A percentile compares a stretch with the other conserved stretches of the same genome.
Conservation (phyloP, 2,888 invertebrate species). For the Drosophila emarginata region DNA sequence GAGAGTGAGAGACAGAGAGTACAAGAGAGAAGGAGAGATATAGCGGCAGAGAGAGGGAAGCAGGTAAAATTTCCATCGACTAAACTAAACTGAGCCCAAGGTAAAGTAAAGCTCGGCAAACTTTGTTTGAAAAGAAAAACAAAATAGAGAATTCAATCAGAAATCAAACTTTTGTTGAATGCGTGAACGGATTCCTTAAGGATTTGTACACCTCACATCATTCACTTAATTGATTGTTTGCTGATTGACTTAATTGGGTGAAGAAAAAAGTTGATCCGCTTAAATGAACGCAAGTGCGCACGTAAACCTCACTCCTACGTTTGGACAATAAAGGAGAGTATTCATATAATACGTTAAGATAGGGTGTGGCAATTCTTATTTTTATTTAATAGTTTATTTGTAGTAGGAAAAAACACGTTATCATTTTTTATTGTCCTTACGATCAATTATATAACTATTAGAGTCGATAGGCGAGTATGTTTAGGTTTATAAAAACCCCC, state of each 20-base stretch:
- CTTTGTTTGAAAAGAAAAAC: not conserved
- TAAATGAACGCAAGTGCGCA: not conserved
- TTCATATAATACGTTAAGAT: no score
- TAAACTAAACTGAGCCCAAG: not conserved
- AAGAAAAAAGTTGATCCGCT: not conserved
- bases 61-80: not conserved
- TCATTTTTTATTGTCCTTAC: no score
- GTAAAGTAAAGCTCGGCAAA: not conserved
- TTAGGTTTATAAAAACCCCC: no score
- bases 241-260: not conserved
- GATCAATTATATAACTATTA: no score
- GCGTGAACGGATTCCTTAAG: not conserved
- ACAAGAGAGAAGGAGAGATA: not conserved
- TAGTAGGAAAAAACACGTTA: no score
- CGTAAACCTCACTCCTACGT: not conserved
- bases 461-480: no score
- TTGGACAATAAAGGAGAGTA: no score
- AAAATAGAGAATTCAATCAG: not conserved
- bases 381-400: no score
- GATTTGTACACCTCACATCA: not conserved
- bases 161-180: not conserved
- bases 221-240: conserved; percentile 2
- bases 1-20: not conserved
- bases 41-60: not conserved
- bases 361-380: no score